Conservation (phyloP, 2,888 invertebrate genomes). For the Heliothis peltigera region DNA sequence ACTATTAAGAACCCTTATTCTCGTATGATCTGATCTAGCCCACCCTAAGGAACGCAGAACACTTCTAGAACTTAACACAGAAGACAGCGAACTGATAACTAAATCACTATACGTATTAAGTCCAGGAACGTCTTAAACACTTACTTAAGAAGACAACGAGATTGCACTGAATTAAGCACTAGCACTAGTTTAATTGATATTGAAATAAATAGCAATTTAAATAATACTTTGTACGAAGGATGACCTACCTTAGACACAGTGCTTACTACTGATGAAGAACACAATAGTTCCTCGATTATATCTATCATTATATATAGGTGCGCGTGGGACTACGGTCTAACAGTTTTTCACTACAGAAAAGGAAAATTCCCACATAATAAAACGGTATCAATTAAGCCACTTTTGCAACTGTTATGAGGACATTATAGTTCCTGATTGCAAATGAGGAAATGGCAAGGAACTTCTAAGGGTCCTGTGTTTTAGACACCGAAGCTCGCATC, state of each 20-base stretch:
- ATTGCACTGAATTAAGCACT: background rate
- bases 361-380: conserved; percentile 48
- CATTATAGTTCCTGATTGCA: conserved; percentile 27
- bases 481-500: too few relatives aligned
- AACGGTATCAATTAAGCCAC: conserved; percentile 39
- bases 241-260: conserved; percentile 15
- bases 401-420: conserved; percentile 26
- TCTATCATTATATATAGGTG: conserved; percentile 44
- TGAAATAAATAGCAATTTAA: background rate
- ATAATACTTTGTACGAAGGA: background rate
- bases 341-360: conserved; percentile 35
- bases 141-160: background rate
- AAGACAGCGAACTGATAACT: background rate
- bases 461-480: background rate
- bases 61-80: background rate
- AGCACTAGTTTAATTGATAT: background rate
- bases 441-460: background rate
- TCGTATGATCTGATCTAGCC: too few relatives aligned
- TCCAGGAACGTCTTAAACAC: background rate
- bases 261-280: conserved; percentile 20
- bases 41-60: too few relatives aligned
- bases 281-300: conserved; percentile 20
- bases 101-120: too few relatives aligned
- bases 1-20: too few relatives aligned
- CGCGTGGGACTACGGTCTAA: conserved; percentile 34